phyloP scores from a whole-genome alignment of 53 echinoderm and acorn worm species.

The Zoroaster sp. region DNA sequence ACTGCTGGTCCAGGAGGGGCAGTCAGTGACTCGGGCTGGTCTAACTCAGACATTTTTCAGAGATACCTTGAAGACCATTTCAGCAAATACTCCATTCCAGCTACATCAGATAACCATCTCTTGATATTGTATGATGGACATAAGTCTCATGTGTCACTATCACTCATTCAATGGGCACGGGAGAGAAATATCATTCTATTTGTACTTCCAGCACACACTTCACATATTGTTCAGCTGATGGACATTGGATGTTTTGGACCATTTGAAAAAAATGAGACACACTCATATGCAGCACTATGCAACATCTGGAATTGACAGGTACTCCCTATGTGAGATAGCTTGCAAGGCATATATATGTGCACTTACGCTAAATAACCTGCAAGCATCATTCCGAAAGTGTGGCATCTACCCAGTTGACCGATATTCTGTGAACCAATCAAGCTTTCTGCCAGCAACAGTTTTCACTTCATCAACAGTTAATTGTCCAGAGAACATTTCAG shows the following conservation, averaged over 20 bases:
- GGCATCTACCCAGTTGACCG: slow-evolving; percentile 48
- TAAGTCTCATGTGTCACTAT: slow-evolving; percentile 15
- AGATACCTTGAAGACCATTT: slow-evolving; percentile 38
- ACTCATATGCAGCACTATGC: not conserved
- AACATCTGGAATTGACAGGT: slow-evolving; percentile 27
- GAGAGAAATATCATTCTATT: slow-evolving; percentile 5
- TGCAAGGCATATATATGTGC: slow-evolving; percentile 39
- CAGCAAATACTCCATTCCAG: slow-evolving; percentile 16
- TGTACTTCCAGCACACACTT: slow-evolving; percentile 36
- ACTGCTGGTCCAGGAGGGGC: too few species aligned
- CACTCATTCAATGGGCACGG: slow-evolving; percentile 49
- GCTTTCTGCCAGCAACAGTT: slow-evolving; percentile 3
- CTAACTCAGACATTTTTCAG: too few species aligned
- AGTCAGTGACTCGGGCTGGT: too few species aligned
- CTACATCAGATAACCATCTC: slow-evolving; percentile 9
- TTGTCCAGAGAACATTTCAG: not conserved
- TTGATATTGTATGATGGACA: slow-evolving; percentile 36
- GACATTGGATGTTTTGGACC: slow-evolving; percentile 49
- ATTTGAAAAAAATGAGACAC: slow-evolving; percentile 30
- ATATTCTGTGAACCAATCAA: slow-evolving; percentile 8
- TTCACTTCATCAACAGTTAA: slow-evolving; percentile 3
- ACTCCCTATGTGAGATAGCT: slow-evolving; percentile 22
- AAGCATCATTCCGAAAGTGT: slow-evolving; percentile 30
- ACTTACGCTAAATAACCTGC: slow-evolving; percentile 21
- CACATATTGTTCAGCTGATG: slow-evolving; percentile 33